Percentiles rank a stretch among this genome's conserved stretches.
These are phyloP conservation scores for Lasioglossum marginatum DNA, from an alignment of 2,888 invertebrate genomes.

Conservation along the genomic window DNA sequence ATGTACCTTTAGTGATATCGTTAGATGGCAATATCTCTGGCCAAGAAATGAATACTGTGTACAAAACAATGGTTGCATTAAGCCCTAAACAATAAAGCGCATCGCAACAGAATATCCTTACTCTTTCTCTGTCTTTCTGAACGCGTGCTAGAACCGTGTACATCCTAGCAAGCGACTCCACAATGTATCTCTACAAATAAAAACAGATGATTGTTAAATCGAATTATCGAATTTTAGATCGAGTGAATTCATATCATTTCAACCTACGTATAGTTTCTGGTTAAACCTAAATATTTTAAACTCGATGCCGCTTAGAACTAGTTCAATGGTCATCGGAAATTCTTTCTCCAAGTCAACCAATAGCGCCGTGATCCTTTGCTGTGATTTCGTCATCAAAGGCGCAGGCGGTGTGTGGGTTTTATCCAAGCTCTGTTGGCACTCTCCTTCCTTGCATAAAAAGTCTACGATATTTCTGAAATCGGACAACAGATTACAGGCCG, in stretches of 20 bases:
- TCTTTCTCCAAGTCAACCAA: constrained; percentile 80
- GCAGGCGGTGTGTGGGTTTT: constrained; percentile 83
- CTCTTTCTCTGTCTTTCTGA: constrained; percentile 83
- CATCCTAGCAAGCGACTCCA: constrained; percentile 74
- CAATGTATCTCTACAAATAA: constrained; percentile 59
- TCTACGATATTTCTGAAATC: constrained; percentile 75
- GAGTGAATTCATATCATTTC: constrained; percentile 28
- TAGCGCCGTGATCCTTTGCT: constrained; percentile 83
- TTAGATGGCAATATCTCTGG: constrained; percentile 84
- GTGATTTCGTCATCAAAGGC: constrained; percentile 84
- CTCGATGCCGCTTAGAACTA: constrained; percentile 74
- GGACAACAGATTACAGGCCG: background rate
- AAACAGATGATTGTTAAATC: constrained; percentile 15
- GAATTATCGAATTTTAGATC: background rate
- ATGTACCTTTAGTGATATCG: constrained; percentile 69
- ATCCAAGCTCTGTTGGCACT: constrained; percentile 78
- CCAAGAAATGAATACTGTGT: constrained; percentile 84
- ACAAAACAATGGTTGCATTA: constrained; percentile 81
- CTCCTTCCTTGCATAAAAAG: constrained; percentile 60
- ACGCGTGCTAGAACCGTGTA: constrained; percentile 76
- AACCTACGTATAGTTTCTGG: constrained; percentile 61
- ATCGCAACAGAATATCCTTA: constrained; percentile 84
- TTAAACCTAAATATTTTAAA: constrained; percentile 74
- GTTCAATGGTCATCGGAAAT: constrained; percentile 69
- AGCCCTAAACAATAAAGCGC: constrained; percentile 84